Evolutionary conservation across 2,113 vertebrate species (phyloP), one percentile per base, ranked within the genome.

Genomic region (Urocynchramus pylzowi): DNA sequence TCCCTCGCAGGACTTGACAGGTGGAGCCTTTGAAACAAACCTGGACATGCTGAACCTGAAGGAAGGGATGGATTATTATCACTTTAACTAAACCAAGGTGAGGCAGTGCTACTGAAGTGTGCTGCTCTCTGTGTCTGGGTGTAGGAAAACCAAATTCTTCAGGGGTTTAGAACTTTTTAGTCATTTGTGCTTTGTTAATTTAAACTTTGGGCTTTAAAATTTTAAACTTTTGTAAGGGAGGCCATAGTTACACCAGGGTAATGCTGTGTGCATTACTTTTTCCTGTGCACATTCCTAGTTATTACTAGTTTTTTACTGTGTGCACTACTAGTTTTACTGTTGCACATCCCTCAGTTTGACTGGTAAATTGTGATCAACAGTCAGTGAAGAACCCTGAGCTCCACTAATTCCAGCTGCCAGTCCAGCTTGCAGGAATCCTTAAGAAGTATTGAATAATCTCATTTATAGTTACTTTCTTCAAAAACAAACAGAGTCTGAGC

Each of bases 11-110:
- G 99, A 99, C 96, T 98, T 99, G 97, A 99, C 99, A 4, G 98
- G 97, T 22, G 99, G 99, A 3, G 97, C 93, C 4, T 98, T 99
- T 89, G 99, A 99, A 93, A 96, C 98, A 78, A 99, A 99, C 95
- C 96, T 99, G 84, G 96, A 73, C 59, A 98, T 76, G 1, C 97
- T 98, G 89, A 91, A 97, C 71, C 94, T 98, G 95, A 97, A 94
- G 84, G 99, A 99, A 94, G 99, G 99, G 95, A 15, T 2, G 35
- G 98, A 99, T 96, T 99, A 98, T 69, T 88, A 98, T 14, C 98
- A 98, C 77, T 99, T 98, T 6, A 98, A 96, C 97, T 99, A 68
- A 24, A 28, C 1, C 42, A 50, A 76, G 95, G 89, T 96, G 63
- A 63, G 76, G 45, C 79, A 52, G 17, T 5, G 39, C 26, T 7